These are phyloP conservation scores for Neofelis nebulosa DNA, from an alignment of 2,113 vertebrate species.

Conservation along the genomic window DNA sequence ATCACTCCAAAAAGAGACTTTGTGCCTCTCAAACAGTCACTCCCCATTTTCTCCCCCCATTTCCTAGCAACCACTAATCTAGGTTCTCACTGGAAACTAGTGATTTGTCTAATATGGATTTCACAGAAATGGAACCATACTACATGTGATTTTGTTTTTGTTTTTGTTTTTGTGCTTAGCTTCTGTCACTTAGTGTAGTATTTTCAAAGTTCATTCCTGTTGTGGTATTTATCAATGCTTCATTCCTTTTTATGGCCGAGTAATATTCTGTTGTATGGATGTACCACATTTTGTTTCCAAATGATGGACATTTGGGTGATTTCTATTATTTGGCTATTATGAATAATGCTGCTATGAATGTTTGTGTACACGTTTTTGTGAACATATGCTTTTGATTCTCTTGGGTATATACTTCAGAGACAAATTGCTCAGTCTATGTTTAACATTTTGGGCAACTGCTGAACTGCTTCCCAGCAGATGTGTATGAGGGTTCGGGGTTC, in stretches of 20 bases:
- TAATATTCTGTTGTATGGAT: not conserved
- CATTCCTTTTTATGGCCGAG: not conserved
- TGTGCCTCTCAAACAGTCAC: not conserved
- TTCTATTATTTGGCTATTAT: not conserved
- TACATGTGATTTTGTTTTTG: not conserved
- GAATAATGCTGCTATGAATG: not conserved
- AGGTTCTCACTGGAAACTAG: not conserved
- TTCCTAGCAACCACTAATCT: not conserved
- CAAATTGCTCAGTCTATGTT: not conserved
- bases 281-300: not conserved
- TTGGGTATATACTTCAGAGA: not conserved
- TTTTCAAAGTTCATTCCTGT: not conserved
- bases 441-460: not conserved
- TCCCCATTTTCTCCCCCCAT: not conserved
- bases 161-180: not conserved
- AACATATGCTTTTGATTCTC: not conserved
- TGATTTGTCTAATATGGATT: not conserved
- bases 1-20: not conserved
- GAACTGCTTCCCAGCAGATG: not conserved
- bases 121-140: not conserved
- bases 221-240: not conserved
- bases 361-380: not conserved
- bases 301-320: not conserved
- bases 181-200: not conserved
- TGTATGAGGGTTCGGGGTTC: not conserved